Evolutionary conservation across 2,888 invertebrate genomes (phyloP).

Genomic region (Tiphia femorata): DNA sequence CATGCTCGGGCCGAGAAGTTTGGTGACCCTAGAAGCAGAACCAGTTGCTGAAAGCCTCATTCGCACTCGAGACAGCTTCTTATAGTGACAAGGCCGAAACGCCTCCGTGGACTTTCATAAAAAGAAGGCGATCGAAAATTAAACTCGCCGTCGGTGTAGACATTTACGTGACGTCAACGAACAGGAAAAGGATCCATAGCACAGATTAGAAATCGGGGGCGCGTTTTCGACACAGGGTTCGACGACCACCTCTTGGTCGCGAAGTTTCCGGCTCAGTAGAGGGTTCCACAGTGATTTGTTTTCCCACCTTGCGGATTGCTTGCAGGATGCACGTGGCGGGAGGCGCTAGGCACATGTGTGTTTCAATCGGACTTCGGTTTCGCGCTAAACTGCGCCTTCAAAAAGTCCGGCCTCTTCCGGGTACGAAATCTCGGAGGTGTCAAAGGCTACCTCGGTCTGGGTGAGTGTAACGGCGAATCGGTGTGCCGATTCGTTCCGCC

Average conservation of each 20-base stretch:
- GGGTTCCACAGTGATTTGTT: slow-evolving; percentile 42
- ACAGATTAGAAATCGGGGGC: slow-evolving; percentile 47
- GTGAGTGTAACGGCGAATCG: no score
- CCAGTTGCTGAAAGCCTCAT: no score
- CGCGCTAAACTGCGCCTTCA: slow-evolving; percentile 92
- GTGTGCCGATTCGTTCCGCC: no score
- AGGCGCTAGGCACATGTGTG: slow-evolving; percentile 84
- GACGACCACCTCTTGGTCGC: no score
- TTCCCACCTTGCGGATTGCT: slow-evolving; percentile 64
- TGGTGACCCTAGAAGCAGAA: no score
- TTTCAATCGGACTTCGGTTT: slow-evolving; percentile 91
- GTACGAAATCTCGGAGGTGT: slow-evolving; percentile 91
- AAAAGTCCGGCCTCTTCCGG: slow-evolving; percentile 91
- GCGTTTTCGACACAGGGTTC: no score
- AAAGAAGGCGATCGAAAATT: no score
- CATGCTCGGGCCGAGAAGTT: no score
- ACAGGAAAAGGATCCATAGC: slow-evolving; percentile 49
- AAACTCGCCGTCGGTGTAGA: background rate
- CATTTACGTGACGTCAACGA: slow-evolving; percentile 8
- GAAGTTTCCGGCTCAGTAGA: slow-evolving; percentile 9
- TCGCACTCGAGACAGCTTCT: no score
- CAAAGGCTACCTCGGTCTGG: slow-evolving; percentile 91
- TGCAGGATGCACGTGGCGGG: slow-evolving; percentile 74
- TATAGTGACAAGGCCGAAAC: no score
- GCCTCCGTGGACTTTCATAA: no score